phyloP scores from a whole-genome alignment of 2,888 invertebrate species.

The Synergus itoensis region DNA sequence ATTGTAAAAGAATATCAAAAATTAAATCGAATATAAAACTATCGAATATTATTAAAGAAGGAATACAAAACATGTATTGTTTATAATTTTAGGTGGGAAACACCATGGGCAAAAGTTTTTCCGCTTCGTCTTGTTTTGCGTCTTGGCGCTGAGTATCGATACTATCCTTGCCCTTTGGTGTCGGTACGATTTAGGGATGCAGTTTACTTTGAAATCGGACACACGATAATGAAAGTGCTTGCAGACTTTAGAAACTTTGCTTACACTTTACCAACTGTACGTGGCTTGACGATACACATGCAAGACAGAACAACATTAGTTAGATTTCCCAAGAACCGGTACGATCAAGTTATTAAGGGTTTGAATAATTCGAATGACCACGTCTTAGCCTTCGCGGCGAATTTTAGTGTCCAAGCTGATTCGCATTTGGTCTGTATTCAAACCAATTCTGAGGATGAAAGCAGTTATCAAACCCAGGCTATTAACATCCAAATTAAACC shows the following conservation, averaged over 20 bases:
- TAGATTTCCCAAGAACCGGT: slow-evolving; percentile 87
- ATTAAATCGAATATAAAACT: not conserved
- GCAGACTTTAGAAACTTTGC: slow-evolving; percentile 92
- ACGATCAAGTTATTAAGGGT: slow-evolving; percentile 87
- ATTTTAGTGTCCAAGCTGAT: slow-evolving; percentile 89
- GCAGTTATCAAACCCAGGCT: slow-evolving; percentile 91
- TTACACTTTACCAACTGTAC: slow-evolving; percentile 87
- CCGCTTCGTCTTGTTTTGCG: slow-evolving; percentile 86
- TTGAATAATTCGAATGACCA: slow-evolving; percentile 90
- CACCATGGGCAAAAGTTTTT: slow-evolving; percentile 90
- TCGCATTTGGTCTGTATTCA: slow-evolving; percentile 91
- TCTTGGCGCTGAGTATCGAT: slow-evolving; percentile 90
- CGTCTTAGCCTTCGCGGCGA: slow-evolving; percentile 90
- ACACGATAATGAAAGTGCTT: slow-evolving; percentile 91
- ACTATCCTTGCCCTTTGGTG: slow-evolving; percentile 91
- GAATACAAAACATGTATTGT: not conserved
- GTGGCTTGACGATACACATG: slow-evolving; percentile 90
- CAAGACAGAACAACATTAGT: slow-evolving; percentile 89
- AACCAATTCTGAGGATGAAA: slow-evolving; percentile 82
- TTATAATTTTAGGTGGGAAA: slow-evolving; percentile 82
- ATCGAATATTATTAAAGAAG: not conserved
- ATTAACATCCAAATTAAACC: slow-evolving; percentile 92
- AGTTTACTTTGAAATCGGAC: slow-evolving; percentile 91
- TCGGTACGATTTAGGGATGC: slow-evolving; percentile 88
- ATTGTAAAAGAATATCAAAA: not conserved